Evolutionary conservation across 2,888 invertebrate species (phyloP).

Genomic region (Altica lythri): DNA sequence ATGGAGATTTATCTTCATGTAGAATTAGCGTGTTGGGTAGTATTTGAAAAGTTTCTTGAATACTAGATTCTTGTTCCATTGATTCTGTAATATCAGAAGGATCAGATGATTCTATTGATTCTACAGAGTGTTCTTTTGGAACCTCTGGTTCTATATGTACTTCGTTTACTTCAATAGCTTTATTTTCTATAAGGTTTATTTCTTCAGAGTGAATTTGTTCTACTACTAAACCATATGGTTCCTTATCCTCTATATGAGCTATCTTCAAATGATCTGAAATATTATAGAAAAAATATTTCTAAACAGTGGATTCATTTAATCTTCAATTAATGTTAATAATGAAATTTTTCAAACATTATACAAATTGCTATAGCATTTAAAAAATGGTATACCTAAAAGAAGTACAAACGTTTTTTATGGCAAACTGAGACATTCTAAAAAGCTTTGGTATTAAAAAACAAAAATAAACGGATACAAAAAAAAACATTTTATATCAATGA

Average conservation of each 20-base stretch:
- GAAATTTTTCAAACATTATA: too few relatives aligned
- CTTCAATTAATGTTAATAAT: too few relatives aligned
- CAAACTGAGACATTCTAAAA: too few relatives aligned
- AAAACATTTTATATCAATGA: too few relatives aligned
- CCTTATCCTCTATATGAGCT: slow-evolving; percentile 26
- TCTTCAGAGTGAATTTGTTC: slow-evolving; percentile 28
- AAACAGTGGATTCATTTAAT: too few relatives aligned
- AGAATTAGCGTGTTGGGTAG: slow-evolving; percentile 55
- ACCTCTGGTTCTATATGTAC: slow-evolving; percentile 17
- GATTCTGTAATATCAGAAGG: not conserved
- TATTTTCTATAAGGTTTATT: slow-evolving; percentile 15
- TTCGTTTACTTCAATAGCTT: slow-evolving; percentile 19
- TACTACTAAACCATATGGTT: slow-evolving; percentile 21
- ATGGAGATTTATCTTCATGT: slow-evolving; percentile 47
- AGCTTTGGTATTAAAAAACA: too few relatives aligned
- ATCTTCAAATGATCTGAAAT: slow-evolving; percentile 23
- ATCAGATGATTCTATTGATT: not conserved
- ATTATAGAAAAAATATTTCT: not conserved
- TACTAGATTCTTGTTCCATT: not conserved
- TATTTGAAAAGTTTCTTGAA: slow-evolving; percentile 45
- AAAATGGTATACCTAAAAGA: too few relatives aligned
- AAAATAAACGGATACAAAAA: too few relatives aligned
- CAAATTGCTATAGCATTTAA: too few relatives aligned
- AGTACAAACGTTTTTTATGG: too few relatives aligned
- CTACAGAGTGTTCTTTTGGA: slow-evolving; percentile 4